A percentile compares a stretch with the other conserved stretches of the same genome.
Conservation (phyloP, 92 coral and sea anemone genomes). For the Epizoanthus rinbou region DNA sequence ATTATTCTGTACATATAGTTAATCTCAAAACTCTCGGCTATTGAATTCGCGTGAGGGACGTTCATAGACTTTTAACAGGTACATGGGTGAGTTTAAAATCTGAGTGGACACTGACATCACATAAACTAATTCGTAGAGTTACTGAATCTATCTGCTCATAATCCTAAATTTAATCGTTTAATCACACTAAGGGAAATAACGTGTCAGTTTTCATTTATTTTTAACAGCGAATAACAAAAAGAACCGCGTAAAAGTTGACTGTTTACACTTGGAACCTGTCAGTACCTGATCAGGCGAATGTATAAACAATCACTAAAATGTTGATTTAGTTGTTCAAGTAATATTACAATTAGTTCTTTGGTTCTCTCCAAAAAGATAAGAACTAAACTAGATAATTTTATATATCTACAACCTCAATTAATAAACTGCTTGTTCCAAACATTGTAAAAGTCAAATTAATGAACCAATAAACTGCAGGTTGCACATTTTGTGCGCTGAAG, state of each 20-base stretch:
- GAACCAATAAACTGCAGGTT: neutral
- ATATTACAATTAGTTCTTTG: neutral
- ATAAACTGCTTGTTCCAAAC: too few relatives aligned
- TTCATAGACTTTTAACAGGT: too few relatives aligned
- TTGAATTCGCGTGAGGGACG: too few relatives aligned
- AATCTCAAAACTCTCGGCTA: too few relatives aligned
- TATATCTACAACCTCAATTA: neutral
- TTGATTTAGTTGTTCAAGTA: neutral
- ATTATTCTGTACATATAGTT: too few relatives aligned
- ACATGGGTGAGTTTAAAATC: neutral
- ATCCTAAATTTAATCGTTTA: neutral
- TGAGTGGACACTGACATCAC: neutral
- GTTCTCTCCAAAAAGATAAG: neutral
- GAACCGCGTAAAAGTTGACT: neutral
- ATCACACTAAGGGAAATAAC: neutral
- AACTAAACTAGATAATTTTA: too few relatives aligned
- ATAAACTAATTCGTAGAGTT: neutral
- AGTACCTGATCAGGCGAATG: conserved; percentile 3
- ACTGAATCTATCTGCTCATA: neutral
- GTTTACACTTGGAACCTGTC: conserved; percentile 1
- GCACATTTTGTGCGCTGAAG: neutral
- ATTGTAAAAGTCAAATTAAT: neutral
- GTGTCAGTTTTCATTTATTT: neutral
- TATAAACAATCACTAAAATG: neutral
- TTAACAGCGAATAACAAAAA: neutral